These are phyloP conservation scores for Ciconia nigra DNA, from an alignment of 2,797 vertebrate genomes.

Conservation along the genomic window DNA sequence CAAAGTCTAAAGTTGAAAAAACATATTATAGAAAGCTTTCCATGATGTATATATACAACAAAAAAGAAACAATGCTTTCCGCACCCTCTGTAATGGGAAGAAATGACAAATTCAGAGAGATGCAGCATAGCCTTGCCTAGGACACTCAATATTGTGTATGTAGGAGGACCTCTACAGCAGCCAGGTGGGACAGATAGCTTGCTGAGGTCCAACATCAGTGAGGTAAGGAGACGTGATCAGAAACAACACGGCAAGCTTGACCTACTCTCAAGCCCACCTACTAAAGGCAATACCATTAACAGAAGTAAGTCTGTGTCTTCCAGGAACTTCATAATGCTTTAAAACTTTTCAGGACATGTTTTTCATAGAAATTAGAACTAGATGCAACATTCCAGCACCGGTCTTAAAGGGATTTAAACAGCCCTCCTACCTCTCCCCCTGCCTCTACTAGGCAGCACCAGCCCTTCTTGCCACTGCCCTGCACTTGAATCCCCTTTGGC, in stretches of 20 bases:
- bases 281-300: neutral
- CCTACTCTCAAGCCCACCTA: neutral
- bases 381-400: neutral
- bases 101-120: neutral
- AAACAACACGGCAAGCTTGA: accelerated
- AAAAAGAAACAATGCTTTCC: neutral
- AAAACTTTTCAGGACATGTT: neutral
- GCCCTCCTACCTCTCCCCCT: neutral
- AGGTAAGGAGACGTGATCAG: neutral
- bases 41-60: neutral
- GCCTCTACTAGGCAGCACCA: neutral
- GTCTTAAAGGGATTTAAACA: neutral
- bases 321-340: neutral
- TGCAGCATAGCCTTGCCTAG: neutral
- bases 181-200: neutral
- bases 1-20: neutral
- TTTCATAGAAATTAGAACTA: neutral
- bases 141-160: accelerated
- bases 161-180: neutral
- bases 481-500: neutral
- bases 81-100: neutral
- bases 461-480: neutral
- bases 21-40: neutral
- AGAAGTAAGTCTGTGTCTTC: neutral
- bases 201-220: neutral